Evolutionary conservation across 2,888 invertebrate species (phyloP), one percentile per base, ranked within the genome.

Genomic region (Noctua comes): DNA sequence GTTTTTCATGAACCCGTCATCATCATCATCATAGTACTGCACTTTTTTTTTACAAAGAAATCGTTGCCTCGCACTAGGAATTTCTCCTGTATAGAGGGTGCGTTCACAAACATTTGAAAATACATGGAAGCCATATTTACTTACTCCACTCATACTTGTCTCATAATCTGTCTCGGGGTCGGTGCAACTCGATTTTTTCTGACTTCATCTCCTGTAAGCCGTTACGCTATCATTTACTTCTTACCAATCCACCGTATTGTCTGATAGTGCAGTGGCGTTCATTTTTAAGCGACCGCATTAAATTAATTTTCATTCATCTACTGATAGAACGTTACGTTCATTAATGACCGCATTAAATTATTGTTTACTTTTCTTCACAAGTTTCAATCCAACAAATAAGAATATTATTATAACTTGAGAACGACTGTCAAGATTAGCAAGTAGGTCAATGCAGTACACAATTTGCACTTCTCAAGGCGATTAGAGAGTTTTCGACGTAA

Each of bases 401-500:
- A 69, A 78, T 18, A 78, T 70, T 70, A 85, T 72, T 65, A 43
- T 69, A 79, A 72, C 69, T 73, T 68, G 43, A 68, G 66, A 59
- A 65, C 51, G 31, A 68, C 24, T 54, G 76, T 82, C 74, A 69
- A 86, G 87, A 86, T 88, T 90, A 85, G 86, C 84, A 89, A 87
- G 71, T 89, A 73, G 90, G 90, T 88, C 90, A 90, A 82, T 90
- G 90, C 80, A 76, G 85, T 79, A 66, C n/a, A 72, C 71, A 75
- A 86, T 90, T 88, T 87, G 87, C 86, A 90, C 82, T 82, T 81
- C 79, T 80, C 86, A 88, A 88, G 88, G 88, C 68, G 46, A 68
- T 84, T 40, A 86, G 87, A 88, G 79, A 87, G 88, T 87, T 88
- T 82, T 83, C 77, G 80, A 80, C 43, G 62, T 66, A 76, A 74